phyloP scores from a whole-genome alignment of 2,113 vertebrate species.

The Myocastor coypus region DNA sequence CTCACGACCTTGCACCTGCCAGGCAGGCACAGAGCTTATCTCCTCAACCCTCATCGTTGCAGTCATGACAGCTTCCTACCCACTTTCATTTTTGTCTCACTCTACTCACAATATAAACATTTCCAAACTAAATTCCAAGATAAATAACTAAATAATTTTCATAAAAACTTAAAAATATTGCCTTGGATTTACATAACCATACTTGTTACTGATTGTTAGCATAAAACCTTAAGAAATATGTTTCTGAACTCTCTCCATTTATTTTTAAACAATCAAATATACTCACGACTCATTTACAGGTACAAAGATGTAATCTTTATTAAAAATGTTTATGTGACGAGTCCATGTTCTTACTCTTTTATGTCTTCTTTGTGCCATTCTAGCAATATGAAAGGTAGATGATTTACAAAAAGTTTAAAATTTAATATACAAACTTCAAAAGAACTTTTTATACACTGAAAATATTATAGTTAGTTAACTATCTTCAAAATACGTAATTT shows the following conservation, averaged over 20 bases:
- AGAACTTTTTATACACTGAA: slow-evolving; percentile 17
- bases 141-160: background rate
- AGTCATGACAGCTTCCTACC: slow-evolving; percentile 11
- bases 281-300: slow-evolving; percentile 99
- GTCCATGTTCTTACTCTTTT: slow-evolving; percentile 98
- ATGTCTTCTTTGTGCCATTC: slow-evolving; percentile 92
- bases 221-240: slow-evolving; percentile 18
- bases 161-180: slow-evolving; percentile 5
- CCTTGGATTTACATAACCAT: background rate
- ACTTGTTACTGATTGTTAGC: slow-evolving; percentile 29
- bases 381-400: slow-evolving; percentile 78
- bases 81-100: slow-evolving; percentile 50
- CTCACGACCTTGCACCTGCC: too few relatives aligned
- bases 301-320: slow-evolving; percentile 98
- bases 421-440: slow-evolving; percentile 24
- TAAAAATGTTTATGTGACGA: slow-evolving; percentile 97
- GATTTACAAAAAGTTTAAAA: slow-evolving; percentile 10
- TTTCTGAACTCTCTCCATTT: background rate
- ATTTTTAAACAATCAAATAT: slow-evolving; percentile 58
- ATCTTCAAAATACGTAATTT: slow-evolving; percentile 53
- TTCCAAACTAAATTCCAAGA: slow-evolving; percentile 47
- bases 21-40: too few relatives aligned
- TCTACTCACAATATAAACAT: slow-evolving; percentile 32
- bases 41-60: background rate
- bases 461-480: slow-evolving; percentile 21